Base-by-base conservation (phyloP, 2,113 vertebrate species). In the Atherinomorus stipes region DNA sequence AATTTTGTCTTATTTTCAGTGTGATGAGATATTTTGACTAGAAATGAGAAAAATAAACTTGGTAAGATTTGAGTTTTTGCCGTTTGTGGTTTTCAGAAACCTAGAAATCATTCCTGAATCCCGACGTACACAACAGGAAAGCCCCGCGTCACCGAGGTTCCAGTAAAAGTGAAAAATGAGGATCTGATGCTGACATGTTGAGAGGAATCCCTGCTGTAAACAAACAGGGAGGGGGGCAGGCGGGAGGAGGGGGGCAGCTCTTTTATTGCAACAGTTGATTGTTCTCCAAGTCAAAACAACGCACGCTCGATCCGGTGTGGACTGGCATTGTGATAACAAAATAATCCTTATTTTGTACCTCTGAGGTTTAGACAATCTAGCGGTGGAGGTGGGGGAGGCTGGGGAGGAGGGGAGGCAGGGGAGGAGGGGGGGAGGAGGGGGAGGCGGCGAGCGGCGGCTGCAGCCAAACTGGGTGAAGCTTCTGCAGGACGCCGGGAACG, bases 211-310 rank as follows among this genome's bases (percentile, higher is more conserved):
- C 34, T 78, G 64, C 23, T 44, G 76, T 80, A 86, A 89, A 90
- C 67, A 89, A 89, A 81, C 74, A 57, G 51, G 19, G 80, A 63
- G n/a, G 63, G 80, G 65, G 23, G 56, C 37, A 63, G 59, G 42
- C 31, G n/a, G 34, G 9, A 25, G 38, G 21, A 28, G 45, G 49
- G 60, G 65, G 63, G 61, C 40, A 61, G 37, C 71, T 63, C 61
- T 87, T 87, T 91, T 91, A 89, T 85, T 92, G 71, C 81, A 73
- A 68, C 59, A 61, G 53, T 64, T 78, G 81, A 92, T 93, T 93
- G 91, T 90, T 92, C 85, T 90, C 54, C 7, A 79, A 87, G 88
- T 90, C 86, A 88, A 92, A 94, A 92, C 90, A 91, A 71, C 74
- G 21, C 45, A 60, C 60, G 74, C 77, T 89, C 70, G 38, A 66